Evolutionary conservation across 2,888 invertebrate genomes (phyloP).

Genomic region (Pedicia rivosa): DNA sequence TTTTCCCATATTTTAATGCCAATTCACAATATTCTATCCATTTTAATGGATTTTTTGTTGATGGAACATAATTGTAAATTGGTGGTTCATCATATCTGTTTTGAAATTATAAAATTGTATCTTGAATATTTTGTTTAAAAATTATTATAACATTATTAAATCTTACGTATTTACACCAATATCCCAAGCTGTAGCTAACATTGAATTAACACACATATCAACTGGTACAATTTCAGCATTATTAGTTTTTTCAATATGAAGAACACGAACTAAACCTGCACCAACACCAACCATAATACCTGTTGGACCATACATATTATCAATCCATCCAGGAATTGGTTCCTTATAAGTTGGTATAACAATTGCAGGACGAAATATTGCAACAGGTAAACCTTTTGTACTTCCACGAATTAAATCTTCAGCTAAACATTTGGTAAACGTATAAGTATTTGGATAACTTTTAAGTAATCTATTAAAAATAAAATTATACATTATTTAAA

Average conservation of each 20-base stretch:
- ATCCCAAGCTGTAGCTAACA: conserved; percentile 30
- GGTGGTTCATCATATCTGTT: conserved; percentile 28
- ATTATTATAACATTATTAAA: not conserved
- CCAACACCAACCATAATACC: conserved; percentile 33
- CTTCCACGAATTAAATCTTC: conserved; percentile 42
- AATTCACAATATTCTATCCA: conserved; percentile 53
- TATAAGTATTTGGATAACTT: conserved; percentile 52
- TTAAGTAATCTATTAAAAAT: conserved; percentile 17
- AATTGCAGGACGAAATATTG: conserved; percentile 56
- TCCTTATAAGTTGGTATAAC: conserved; percentile 35
- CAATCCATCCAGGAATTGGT: conserved; percentile 47
- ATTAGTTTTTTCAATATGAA: conserved; percentile 20
- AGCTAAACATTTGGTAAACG: conserved; percentile 53
- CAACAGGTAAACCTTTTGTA: conserved; percentile 40
- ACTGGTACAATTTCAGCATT: conserved; percentile 31
- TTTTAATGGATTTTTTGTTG: conserved; percentile 57
- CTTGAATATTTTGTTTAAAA: not conserved
- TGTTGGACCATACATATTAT: conserved; percentile 46
- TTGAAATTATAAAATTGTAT: conserved; percentile 9
- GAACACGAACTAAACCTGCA: conserved; percentile 38
- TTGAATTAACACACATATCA: conserved; percentile 30
- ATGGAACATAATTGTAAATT: conserved; percentile 78
- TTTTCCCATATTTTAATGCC: conserved; percentile 34
- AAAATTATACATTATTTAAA: not conserved
- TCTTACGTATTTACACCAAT: conserved; percentile 14